Conservation (phyloP, 2,888 invertebrate species). For the Adineta ricciae region DNA sequence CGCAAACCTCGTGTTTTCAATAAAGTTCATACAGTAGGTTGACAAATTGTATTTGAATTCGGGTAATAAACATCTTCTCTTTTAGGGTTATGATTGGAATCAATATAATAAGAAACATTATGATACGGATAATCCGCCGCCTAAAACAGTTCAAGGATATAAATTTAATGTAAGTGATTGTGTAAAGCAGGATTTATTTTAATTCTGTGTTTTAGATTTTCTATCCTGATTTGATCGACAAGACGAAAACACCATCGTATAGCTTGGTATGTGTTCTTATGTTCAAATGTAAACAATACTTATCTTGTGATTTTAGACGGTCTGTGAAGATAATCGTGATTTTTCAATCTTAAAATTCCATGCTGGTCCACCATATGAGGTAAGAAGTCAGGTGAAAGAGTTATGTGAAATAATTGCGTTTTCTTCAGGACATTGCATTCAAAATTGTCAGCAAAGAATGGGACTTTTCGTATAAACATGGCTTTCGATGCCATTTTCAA, state of each 20-base stretch:
- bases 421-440: slow-evolving; percentile 72
- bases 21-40: slow-evolving; percentile 54
- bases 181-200: not conserved
- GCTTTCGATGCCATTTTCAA: slow-evolving; percentile 96
- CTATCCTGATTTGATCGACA: slow-evolving; percentile 95
- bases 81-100: slow-evolving; percentile 91
- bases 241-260: slow-evolving; percentile 77
- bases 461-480: slow-evolving; percentile 95
- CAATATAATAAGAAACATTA: slow-evolving; percentile 99
- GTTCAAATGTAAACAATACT: not conserved
- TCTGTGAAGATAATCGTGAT: slow-evolving; percentile 79
- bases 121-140: slow-evolving; percentile 99
- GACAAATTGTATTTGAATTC: slow-evolving; percentile 38
- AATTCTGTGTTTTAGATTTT: slow-evolving; percentile 61
- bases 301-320: slow-evolving; percentile 58
- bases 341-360: slow-evolving; percentile 86
- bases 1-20: slow-evolving; percentile 96
- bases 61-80: slow-evolving; percentile 36
- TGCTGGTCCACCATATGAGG: slow-evolving; percentile 96
- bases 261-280: slow-evolving; percentile 60
- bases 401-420: not conserved
- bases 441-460: slow-evolving; percentile 97
- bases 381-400: slow-evolving; percentile 35
- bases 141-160: slow-evolving; percentile 98
- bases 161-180: slow-evolving; percentile 70